A percentile compares a stretch with the other conserved stretches of the same genome.
phyloP scores from a whole-genome alignment of 2,113 vertebrate species.

The Phoenicopterus ruber region DNA sequence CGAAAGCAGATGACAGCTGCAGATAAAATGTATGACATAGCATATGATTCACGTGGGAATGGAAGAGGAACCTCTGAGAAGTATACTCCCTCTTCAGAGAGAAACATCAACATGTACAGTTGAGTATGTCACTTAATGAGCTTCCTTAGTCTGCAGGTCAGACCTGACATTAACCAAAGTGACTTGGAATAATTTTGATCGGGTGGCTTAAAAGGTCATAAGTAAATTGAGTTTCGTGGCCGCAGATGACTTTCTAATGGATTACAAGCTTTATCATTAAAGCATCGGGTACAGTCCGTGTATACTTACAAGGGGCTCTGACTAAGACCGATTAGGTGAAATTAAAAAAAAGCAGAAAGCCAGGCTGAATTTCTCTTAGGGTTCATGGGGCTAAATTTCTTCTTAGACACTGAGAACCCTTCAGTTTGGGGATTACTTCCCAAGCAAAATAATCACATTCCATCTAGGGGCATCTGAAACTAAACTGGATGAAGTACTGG shows the following conservation, averaged over 20 bases:
- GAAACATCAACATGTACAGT: background rate
- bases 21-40: background rate
- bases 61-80: background rate
- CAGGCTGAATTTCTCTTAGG: background rate
- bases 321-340: conserved; percentile 25
- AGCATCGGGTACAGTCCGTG: background rate
- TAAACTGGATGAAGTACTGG: background rate
- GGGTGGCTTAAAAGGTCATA: background rate
- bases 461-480: background rate
- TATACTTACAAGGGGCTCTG: background rate
- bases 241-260: background rate
- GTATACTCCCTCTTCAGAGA: background rate
- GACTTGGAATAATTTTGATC: conserved; percentile 6
- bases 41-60: background rate
- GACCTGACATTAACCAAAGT: background rate
- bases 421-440: background rate
- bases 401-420: background rate
- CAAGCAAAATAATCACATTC: conserved; percentile 6
- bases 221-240: background rate
- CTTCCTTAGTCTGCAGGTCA: conserved; percentile 1
- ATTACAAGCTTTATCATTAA: conserved; percentile 6
- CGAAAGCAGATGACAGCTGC: background rate
- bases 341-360: background rate
- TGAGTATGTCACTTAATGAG: background rate
- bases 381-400: background rate